Evolutionary conservation across 2,888 invertebrate species (phyloP).

Genomic region (Ectemnius lituratus): DNA sequence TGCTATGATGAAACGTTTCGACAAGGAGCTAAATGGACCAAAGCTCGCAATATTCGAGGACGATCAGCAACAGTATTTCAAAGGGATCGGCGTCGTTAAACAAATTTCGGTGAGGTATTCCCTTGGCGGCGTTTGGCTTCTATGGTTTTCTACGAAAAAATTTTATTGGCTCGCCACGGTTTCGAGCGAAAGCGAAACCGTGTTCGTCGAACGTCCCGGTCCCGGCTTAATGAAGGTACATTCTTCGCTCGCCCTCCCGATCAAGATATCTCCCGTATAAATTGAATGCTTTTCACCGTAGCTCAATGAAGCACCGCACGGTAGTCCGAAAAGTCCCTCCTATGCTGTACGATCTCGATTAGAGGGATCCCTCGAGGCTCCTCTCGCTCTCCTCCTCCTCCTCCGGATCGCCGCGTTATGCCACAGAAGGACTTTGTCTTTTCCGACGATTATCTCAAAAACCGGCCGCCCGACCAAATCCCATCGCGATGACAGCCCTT

Average conservation of each 20-base stretch:
- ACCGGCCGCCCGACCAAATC: conserved; percentile 22
- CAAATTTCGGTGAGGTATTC: conserved; percentile 54
- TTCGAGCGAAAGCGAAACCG: conserved; percentile 64
- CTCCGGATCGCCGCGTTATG: conserved; percentile 27
- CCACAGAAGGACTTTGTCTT: conserved; percentile 42
- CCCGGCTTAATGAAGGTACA: conserved; percentile 64
- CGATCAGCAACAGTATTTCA: conserved; percentile 30
- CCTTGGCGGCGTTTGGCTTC: conserved; percentile 12
- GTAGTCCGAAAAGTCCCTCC: conserved; percentile 60
- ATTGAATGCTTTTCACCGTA: conserved; percentile 65
- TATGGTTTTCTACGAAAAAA: conserved; percentile 56
- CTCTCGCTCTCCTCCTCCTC: no score
- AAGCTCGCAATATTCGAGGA: conserved; percentile 40
- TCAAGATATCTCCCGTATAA: conserved; percentile 64
- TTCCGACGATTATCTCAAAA: conserved; percentile 48
- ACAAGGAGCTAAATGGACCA: conserved; percentile 49
- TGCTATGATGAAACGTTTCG: no score
- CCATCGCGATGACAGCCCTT: conserved; percentile 19
- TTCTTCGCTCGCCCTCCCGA: conserved; percentile 61
- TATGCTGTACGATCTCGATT: conserved; percentile 52
- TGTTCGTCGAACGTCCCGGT: conserved; percentile 55
- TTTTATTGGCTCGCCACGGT: conserved; percentile 52
- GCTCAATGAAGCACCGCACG: conserved; percentile 63
- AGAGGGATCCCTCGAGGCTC: conserved; percentile 26
- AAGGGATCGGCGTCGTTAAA: conserved; percentile 53